Evolutionary conservation across 2,797 vertebrate genomes (phyloP).

Genomic region (Amphiprion clarkii): DNA sequence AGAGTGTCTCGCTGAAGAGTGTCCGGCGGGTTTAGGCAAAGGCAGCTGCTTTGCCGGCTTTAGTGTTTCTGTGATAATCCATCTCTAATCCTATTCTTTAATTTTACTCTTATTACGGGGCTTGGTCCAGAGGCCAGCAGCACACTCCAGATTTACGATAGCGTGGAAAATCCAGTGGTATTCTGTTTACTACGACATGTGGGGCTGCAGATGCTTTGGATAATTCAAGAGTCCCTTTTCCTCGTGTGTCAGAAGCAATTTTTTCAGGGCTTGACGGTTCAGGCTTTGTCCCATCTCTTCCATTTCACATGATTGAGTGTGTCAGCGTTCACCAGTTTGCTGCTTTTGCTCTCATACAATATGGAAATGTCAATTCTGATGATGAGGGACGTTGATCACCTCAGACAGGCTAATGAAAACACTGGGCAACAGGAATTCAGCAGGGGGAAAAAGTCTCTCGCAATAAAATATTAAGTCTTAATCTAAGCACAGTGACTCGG

Average conservation of each 20-base stretch:
- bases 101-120: conserved; percentile 62
- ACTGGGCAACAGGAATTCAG: conserved; percentile 37
- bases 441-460: conserved; percentile 51
- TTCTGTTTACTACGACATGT: conserved; percentile 18
- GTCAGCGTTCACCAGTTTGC: conserved; percentile 69
- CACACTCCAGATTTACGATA: conserved; percentile 46
- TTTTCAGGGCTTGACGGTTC: conserved; percentile 56
- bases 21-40: conserved; percentile 50
- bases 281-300: conserved; percentile 55
- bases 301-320: conserved; percentile 65
- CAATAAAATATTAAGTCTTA: conserved; percentile 38
- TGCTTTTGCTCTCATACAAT: conserved; percentile 51
- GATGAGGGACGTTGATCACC: conserved; percentile 60
- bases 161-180: conserved; percentile 25
- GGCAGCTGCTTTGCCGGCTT: conserved; percentile 63
- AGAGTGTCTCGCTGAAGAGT: conserved; percentile 40
- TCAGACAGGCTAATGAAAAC: conserved; percentile 37
- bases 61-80: conserved; percentile 72
- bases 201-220: conserved; percentile 21
- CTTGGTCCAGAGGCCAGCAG: conserved; percentile 43
- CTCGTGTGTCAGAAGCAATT: conserved; percentile 66
- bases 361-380: conserved; percentile 58
- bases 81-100: conserved; percentile 78
- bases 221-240: conserved; percentile 50
- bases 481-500: conserved; percentile 21